These are phyloP conservation scores for Abramis brama DNA, from an alignment of 2,113 vertebrate species.

Conservation along the genomic window DNA sequence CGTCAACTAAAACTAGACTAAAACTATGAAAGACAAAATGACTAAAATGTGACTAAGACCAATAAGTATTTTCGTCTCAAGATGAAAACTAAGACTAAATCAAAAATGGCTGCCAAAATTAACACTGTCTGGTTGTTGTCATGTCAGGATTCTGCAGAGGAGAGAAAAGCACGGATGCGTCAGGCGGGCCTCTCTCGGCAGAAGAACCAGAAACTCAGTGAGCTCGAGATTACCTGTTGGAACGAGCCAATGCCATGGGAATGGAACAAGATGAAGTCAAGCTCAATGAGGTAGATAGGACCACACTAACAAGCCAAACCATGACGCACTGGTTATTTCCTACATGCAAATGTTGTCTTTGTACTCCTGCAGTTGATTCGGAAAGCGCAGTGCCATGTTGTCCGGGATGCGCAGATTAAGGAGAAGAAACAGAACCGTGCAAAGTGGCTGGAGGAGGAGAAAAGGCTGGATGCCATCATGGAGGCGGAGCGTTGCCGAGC, in stretches of 20 bases:
- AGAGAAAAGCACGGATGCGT: conserved; percentile 74
- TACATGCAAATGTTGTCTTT: background rate
- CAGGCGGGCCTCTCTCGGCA: conserved; percentile 71
- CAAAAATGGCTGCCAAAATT: too few relatives aligned
- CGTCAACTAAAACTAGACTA: too few relatives aligned
- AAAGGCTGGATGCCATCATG: conserved; percentile 85
- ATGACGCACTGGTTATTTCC: background rate
- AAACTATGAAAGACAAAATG: too few relatives aligned
- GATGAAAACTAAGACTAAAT: too few relatives aligned
- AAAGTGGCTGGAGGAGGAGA: conserved; percentile 82
- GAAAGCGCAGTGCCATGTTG: conserved; percentile 84
- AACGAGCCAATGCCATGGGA: conserved; percentile 73
- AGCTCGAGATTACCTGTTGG: conserved; percentile 80
- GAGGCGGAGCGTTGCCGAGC: conserved; percentile 80
- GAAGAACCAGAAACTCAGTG: conserved; percentile 73
- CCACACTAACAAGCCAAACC: background rate
- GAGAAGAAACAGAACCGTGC: conserved; percentile 81
- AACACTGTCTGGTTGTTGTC: conserved; percentile 2
- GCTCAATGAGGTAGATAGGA: conserved; percentile 78
- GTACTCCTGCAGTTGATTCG: conserved; percentile 78
- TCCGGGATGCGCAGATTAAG: conserved; percentile 82
- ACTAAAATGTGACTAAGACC: too few relatives aligned
- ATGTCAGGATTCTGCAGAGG: conserved; percentile 71
- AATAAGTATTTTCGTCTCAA: too few relatives aligned
- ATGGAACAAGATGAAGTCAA: conserved; percentile 89